Evolutionary conservation across 1,140 invertebrate species (phyloP), one percentile per base, ranked within the genome.

Genomic region (Achatina immaculata): DNA sequence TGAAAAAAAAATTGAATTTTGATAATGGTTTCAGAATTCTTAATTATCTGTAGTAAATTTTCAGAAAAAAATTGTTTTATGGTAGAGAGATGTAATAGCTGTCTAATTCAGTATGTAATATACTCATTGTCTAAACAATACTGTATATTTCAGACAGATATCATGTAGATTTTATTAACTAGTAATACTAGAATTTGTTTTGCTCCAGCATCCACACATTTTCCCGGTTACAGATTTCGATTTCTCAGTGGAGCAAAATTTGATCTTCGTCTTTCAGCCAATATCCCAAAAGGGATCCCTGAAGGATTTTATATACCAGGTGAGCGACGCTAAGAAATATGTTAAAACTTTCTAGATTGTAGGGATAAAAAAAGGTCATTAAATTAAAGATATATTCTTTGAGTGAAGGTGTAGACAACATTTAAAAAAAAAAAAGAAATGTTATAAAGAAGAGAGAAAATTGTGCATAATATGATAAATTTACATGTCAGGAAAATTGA

Each of bases 221-320:
- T 96, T 96, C 91, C 96, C 96, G 0, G 94, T 97, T 1, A 91
- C 97, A 68, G 96, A 97, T 87, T 91, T 97, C 78, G 96, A 96
- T 82, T 93, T 94, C 89, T 86, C 90, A 51, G 87, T 87, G 51
- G 92, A 83, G 80, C 86, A 86, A 90, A 93, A 83, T 90, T 92
- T 82, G 94, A 94, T 90, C 93, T 84, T 95, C 11, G 93, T 96
- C 34, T 94, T 97, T 0, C 94, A 95, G 83, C 96, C 96, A 0
- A 95, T 96, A 81, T 96, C 96, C 88, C 93, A 94, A 28, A 93
- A 94, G 84, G 96, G 96, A 58, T 97, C 95, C 84, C 92, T 98
- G 6, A 97, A 96, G 88, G 96, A 98, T 93, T 92, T 97, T 31
- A 95, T 97, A 86, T 96, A 96, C 86, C 95, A 95, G 92, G 95